These are phyloP conservation scores for Ectemnius continuus DNA, from an alignment of 2,888 invertebrate species.

Conservation along the genomic window DNA sequence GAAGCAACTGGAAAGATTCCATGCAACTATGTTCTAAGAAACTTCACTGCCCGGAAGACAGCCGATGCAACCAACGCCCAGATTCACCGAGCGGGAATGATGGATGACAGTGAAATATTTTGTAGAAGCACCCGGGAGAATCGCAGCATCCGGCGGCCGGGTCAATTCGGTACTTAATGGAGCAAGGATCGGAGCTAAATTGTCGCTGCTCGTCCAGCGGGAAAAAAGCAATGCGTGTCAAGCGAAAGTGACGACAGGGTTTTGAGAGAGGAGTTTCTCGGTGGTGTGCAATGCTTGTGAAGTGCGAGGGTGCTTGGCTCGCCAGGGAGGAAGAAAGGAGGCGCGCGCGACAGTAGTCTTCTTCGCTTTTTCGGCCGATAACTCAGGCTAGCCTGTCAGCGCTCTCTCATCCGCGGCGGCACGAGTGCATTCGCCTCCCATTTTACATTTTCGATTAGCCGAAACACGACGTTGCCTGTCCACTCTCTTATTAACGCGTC, in stretches of 20 bases:
- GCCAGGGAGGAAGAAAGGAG: slow-evolving; percentile 2
- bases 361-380: slow-evolving; percentile 51
- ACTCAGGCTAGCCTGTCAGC: slow-evolving; percentile 54
- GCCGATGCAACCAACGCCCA: too few relatives aligned
- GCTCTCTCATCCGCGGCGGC: slow-evolving; percentile 28
- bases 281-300: too few relatives aligned
- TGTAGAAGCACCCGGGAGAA: too few relatives aligned
- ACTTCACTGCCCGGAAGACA: too few relatives aligned
- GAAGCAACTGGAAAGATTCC: too few relatives aligned
- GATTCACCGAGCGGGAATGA: too few relatives aligned
- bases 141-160: neutral
- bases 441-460: slow-evolving; percentile 62
- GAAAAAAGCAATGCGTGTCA: neutral
- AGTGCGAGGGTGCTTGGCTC: neutral
- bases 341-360: slow-evolving; percentile 41
- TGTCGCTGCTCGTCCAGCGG: neutral
- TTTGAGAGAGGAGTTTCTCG: too few relatives aligned
- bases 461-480: slow-evolving; percentile 50
- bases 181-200: neutral
- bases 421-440: slow-evolving; percentile 46
- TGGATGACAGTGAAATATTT: too few relatives aligned
- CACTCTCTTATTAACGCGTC: slow-evolving; percentile 52
- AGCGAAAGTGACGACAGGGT: neutral
- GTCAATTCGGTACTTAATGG: neutral
- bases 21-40: too few relatives aligned